These are phyloP conservation scores for Ooceraea biroi DNA, from an alignment of 1,140 invertebrate species.

Conservation along the genomic window DNA sequence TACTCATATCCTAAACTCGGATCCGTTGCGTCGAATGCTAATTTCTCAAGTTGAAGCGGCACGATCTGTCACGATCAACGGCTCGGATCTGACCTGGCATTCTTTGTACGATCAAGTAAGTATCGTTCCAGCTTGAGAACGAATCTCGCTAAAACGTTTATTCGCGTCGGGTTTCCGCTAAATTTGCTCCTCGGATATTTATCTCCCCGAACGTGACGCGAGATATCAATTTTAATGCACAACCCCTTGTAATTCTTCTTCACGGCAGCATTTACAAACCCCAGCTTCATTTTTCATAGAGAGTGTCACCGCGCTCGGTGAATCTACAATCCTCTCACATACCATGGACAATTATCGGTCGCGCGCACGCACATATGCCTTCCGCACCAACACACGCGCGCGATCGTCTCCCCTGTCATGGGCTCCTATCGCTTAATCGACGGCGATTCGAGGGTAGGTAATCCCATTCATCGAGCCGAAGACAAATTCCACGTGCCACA, in stretches of 20 bases:
- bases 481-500: conserved; percentile 73
- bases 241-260: background rate
- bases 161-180: background rate
- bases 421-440: conserved; percentile 68
- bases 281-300: conserved; percentile 36
- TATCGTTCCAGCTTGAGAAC: background rate
- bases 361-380: conserved; percentile 23
- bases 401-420: conserved; percentile 7
- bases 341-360: conserved; percentile 35
- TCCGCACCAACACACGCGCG: background rate
- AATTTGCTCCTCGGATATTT: background rate
- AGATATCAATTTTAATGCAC: conserved; percentile 15
- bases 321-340: conserved; percentile 48
- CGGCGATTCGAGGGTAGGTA: conserved; percentile 72
- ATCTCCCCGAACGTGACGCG: too few species aligned
- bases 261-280: conserved; percentile 1
- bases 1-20: conserved; percentile 24
- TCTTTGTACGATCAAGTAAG: background rate
- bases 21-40: conserved; percentile 16
- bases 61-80: conserved; percentile 5
- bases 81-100: background rate
- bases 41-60: conserved; percentile 20
- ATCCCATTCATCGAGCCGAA: conserved; percentile 74
- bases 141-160: too few species aligned
- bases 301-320: background rate